Conservation (phyloP, 2,113 vertebrate genomes). For the Callipepla californica region DNA sequence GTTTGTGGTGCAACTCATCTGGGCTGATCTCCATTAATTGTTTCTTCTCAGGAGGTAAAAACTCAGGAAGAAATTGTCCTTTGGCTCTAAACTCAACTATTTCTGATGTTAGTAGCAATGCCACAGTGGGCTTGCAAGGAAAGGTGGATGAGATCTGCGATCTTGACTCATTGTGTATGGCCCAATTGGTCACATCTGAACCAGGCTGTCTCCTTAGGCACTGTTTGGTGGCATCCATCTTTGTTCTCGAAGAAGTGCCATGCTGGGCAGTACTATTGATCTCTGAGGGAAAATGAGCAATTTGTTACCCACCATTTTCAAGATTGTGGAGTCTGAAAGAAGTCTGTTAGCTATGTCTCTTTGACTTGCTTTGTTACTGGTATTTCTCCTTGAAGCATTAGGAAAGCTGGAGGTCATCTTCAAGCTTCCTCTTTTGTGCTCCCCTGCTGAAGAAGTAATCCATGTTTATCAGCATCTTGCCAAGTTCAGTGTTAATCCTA, state of each 20-base stretch:
- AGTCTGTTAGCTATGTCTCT: background rate
- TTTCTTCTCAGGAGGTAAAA: conserved; percentile 14
- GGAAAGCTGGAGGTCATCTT: conserved; percentile 75
- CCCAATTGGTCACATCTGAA: fast-evolving
- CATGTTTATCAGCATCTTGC: conserved; percentile 77
- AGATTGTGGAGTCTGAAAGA: background rate
- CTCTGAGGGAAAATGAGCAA: background rate
- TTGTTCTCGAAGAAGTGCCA: background rate
- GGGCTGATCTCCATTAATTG: background rate
- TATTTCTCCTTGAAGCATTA: conserved; percentile 27
- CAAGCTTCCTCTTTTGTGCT: conserved; percentile 74
- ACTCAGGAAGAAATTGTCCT: background rate
- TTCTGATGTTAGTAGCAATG: background rate
- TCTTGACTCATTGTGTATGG: background rate
- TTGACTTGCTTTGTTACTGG: background rate
- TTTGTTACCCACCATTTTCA: background rate
- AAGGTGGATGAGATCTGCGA: background rate
- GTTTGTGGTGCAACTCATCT: background rate
- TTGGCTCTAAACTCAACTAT: background rate
- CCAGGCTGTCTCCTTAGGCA: background rate
- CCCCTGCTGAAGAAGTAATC: conserved; percentile 77
- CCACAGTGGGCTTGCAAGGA: background rate
- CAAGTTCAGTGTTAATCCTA: conserved; percentile 80
- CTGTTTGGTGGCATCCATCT: background rate
- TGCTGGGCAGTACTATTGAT: background rate